A percentile compares a stretch with the other conserved stretches of the same genome.
Evolutionary conservation across 2,888 invertebrate species (phyloP).

Genomic region (Amblyjoppa proteus): DNA sequence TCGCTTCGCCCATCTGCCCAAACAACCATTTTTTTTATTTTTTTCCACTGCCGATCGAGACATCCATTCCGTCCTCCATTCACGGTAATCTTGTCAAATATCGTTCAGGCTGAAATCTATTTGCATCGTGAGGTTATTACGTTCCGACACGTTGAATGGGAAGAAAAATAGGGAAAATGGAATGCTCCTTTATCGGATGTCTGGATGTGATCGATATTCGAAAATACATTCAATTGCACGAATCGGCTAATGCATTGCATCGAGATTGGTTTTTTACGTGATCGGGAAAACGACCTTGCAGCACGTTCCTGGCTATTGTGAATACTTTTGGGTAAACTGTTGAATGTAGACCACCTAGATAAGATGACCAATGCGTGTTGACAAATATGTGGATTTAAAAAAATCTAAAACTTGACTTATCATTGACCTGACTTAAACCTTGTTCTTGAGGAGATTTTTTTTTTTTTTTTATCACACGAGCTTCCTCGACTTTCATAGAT

Average conservation of each 20-base stretch:
- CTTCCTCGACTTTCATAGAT: no score
- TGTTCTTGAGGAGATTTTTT: no score
- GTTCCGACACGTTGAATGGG: neutral
- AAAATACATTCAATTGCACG: neutral
- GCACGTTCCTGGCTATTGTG: neutral
- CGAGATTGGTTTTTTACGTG: neutral
- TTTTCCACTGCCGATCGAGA: neutral
- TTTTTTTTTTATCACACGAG: no score
- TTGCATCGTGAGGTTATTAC: neutral
- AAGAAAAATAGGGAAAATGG: neutral
- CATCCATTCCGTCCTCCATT: constrained; percentile 9
- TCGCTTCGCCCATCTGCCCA: neutral
- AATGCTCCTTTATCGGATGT: neutral
- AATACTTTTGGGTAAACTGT: no score
- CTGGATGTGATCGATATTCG: neutral
- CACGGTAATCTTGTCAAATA: constrained; percentile 42
- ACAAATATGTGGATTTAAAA: no score
- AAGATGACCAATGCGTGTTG: no score
- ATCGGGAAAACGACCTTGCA: neutral
- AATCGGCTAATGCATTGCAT: neutral
- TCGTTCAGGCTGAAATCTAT: constrained; percentile 35
- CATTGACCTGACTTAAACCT: no score
- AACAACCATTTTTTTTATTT: neutral
- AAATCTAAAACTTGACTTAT: no score
- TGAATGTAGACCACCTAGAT: no score